Conservation (phyloP, 2,888 invertebrate genomes). For the Drosophila incognita region DNA sequence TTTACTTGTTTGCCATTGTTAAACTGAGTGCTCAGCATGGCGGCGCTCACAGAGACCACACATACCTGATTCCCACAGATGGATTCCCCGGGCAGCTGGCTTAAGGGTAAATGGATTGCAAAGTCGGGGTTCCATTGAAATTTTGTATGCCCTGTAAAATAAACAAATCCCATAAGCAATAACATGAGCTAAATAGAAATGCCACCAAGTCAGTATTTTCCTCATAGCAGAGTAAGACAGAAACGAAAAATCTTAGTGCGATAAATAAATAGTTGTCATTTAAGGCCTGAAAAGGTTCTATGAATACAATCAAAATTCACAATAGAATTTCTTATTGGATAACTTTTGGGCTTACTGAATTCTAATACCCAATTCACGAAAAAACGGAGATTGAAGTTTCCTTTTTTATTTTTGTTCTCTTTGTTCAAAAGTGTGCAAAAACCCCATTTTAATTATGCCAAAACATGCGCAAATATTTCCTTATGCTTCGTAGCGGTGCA, state of each 20-base stretch:
- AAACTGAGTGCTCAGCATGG: slow-evolving; percentile 77
- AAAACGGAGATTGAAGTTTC: slow-evolving; percentile 17
- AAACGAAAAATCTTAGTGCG: not conserved
- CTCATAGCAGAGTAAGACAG: not conserved
- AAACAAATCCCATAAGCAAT: slow-evolving; percentile 8
- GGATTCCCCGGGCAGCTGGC: slow-evolving; percentile 16
- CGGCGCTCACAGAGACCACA: slow-evolving; percentile 27
- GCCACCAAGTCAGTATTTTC: not conserved
- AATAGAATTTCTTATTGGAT: not conserved
- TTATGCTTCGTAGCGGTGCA: slow-evolving; percentile 64
- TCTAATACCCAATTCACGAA: not conserved
- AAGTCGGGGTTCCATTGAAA: not conserved
- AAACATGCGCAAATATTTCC: slow-evolving; percentile 77
- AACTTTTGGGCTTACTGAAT: not conserved
- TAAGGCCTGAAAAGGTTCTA: not conserved
- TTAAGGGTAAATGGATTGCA: slow-evolving; percentile 19
- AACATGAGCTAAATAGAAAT: slow-evolving; percentile 2
- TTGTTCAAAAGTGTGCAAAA: slow-evolving; percentile 29
- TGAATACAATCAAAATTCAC: not conserved
- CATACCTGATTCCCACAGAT: slow-evolving; percentile 10
- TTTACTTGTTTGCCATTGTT: slow-evolving; percentile 79
- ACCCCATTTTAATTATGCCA: slow-evolving; percentile 74
- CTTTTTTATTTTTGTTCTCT: slow-evolving; percentile 5
- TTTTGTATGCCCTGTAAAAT: slow-evolving; percentile 38
- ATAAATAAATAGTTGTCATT: not conserved